Base-by-base conservation (phyloP, 2,797 vertebrate species). In the Catostomus latipinnis region DNA sequence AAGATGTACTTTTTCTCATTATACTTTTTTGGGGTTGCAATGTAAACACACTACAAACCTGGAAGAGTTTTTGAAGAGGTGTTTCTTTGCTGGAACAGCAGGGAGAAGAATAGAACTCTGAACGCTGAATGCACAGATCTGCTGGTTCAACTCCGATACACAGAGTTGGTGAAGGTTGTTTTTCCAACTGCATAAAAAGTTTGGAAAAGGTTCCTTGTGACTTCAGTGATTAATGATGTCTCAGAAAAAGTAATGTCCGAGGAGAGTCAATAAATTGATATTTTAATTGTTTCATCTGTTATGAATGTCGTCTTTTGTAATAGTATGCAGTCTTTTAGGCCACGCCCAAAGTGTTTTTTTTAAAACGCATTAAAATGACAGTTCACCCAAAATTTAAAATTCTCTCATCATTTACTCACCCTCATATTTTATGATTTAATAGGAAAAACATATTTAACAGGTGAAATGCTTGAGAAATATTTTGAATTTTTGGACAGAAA, bases 141-240 rank as follows among this genome's bases (percentile, higher is more conserved):
- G 91, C 91, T 90, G 90, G 88, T 91, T 90, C 89, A 88, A 76
- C 90, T 92, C 90, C 90, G 85, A 91, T 88, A 90, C 81, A 81
- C 75, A 89, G 82, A 90, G 89, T 75, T 82, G 86, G 88, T 65
- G 63, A 86, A 81, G 70, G 81, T 78, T 87, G 76, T 84, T 85
- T 80, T 57, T 91, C 86, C 85, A 87, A 78, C 56, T 76, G 84
- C 81, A 87, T 80, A 82, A 58, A 81, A 85, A 84, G 80, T 88
- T 88, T 84, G 43, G 61, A 43, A 84, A 81, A 86, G 85, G 85
- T 89, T 88, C 66, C 10, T n/a, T 66, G 43, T 52, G 52, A 75
- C 71, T 75, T 65, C 52, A 70, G 54, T 60, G 76, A 78, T 83
- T 89, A 88, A 87, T 90, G 91, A 88, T 71, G 70, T 83, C 78